A percentile compares a stretch with the other conserved stretches of the same genome.
Evolutionary conservation across 2,888 invertebrate species (phyloP).

Genomic region (Rhamnusium bicolor): DNA sequence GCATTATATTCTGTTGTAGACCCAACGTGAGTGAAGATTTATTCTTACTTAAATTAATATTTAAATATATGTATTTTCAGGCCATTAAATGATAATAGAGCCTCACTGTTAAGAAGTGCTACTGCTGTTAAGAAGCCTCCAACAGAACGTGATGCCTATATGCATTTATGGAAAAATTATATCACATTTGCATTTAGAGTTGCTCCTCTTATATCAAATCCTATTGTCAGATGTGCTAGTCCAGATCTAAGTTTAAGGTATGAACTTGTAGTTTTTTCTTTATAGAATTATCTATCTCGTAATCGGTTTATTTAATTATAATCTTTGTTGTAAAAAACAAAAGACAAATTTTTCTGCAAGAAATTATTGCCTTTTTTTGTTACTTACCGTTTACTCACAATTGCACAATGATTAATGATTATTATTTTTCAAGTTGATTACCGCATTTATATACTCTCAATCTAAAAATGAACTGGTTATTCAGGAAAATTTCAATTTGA

Average conservation of each 20-base stretch:
- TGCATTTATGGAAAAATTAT: constrained; percentile 98
- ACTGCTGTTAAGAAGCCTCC: constrained; percentile 91
- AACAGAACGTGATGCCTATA: constrained; percentile 94
- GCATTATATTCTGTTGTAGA: constrained; percentile 95
- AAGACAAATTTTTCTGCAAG: too few species aligned
- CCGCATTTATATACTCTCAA: too few species aligned
- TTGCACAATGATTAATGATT: too few species aligned
- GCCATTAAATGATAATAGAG: constrained; percentile 96
- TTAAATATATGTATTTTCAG: constrained; percentile 72
- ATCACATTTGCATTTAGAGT: constrained; percentile 96
- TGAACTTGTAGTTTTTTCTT: constrained; percentile 1
- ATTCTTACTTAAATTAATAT: background rate
- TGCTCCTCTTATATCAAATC: constrained; percentile 92
- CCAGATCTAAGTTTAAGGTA: constrained; percentile 94
- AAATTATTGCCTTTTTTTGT: too few species aligned
- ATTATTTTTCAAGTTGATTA: too few species aligned
- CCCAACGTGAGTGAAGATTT: constrained; percentile 83
- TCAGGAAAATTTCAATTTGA: too few species aligned
- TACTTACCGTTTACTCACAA: too few species aligned
- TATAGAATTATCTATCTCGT: too few species aligned
- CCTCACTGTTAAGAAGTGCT: constrained; percentile 91
- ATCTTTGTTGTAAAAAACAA: too few species aligned
- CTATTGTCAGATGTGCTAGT: constrained; percentile 91
- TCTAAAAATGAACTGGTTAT: too few species aligned
- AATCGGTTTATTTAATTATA: too few species aligned